These are phyloP conservation scores for Bicyclus anynana DNA, from an alignment of 1,140 invertebrate species.

Conservation along the genomic window DNA sequence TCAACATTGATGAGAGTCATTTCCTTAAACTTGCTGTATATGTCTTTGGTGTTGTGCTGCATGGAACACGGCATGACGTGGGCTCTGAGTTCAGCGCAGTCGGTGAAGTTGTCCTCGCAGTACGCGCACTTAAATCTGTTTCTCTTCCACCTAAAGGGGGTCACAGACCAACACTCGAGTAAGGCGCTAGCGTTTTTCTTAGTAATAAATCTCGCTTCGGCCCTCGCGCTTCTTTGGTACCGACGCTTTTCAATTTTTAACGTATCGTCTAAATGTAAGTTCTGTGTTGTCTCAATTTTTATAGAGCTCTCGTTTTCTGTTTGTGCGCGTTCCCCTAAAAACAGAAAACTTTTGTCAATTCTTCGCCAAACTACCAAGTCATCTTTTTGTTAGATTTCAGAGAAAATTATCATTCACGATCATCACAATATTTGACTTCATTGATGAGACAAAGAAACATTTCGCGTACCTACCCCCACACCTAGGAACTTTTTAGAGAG, in stretches of 20 bases:
- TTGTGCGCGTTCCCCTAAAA: slow-evolving; percentile 54
- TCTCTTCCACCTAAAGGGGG: slow-evolving; percentile 62
- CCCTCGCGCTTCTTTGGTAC: slow-evolving; percentile 53
- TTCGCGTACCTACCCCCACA: too few species aligned
- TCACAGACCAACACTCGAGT: slow-evolving; percentile 53
- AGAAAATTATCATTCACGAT: too few species aligned
- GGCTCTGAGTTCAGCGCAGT: slow-evolving; percentile 40
- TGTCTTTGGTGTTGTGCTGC: slow-evolving; percentile 49
- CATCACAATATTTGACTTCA: too few species aligned
- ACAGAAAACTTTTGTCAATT: slow-evolving; percentile 60
- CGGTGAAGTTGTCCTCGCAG: slow-evolving; percentile 57
- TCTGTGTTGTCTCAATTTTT: slow-evolving; percentile 27
- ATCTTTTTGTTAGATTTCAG: too few species aligned
- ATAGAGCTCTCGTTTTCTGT: slow-evolving; percentile 34
- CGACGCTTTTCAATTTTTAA: slow-evolving; percentile 30
- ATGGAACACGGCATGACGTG: slow-evolving; percentile 47
- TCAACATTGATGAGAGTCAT: slow-evolving; percentile 65
- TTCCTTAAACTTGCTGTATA: slow-evolving; percentile 66
- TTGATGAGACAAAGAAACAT: too few species aligned
- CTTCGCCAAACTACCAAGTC: slow-evolving; percentile 13
- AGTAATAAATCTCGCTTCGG: slow-evolving; percentile 50
- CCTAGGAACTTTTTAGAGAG: too few species aligned
- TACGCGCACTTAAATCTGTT: slow-evolving; percentile 64
- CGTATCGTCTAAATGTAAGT: slow-evolving; percentile 6
- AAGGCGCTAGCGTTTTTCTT: slow-evolving; percentile 59